phyloP scores from a whole-genome alignment of 2,113 vertebrate genomes.

The Speoplatyrhinus poulsoni region DNA sequence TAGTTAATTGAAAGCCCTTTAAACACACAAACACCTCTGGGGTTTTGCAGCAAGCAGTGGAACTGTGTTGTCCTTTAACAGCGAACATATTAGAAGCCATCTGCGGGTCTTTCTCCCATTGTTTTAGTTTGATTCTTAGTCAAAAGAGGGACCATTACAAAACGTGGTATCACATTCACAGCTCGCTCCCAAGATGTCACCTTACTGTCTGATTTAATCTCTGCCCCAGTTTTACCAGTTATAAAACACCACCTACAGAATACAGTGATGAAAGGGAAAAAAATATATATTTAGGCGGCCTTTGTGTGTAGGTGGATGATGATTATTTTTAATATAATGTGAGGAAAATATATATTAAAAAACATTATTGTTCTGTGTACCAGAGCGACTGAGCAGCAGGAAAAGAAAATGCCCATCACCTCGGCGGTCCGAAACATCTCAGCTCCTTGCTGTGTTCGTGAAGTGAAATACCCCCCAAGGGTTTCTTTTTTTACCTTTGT shows the following conservation, averaged over 20 bases:
- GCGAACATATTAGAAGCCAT: slow-evolving; percentile 1
- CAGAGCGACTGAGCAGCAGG: background rate
- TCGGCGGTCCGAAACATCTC: slow-evolving; percentile 10
- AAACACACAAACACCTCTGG: slow-evolving; percentile 69
- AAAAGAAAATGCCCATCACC: background rate
- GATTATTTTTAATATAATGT: slow-evolving; percentile 9
- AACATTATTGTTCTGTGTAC: background rate
- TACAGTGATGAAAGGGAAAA: slow-evolving; percentile 28
- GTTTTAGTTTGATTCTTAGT: background rate
- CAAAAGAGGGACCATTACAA: slow-evolving; percentile 49
- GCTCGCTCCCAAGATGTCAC: slow-evolving; percentile 43
- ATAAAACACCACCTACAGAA: slow-evolving; percentile 50
- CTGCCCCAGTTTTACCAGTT: slow-evolving; percentile 35
- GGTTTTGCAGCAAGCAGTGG: slow-evolving; percentile 43
- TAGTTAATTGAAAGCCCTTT: slow-evolving; percentile 67
- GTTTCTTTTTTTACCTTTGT: slow-evolving; percentile 85
- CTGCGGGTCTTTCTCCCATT: background rate
- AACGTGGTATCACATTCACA: slow-evolving; percentile 43
- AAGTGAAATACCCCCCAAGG: slow-evolving; percentile 42
- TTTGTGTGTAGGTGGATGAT: slow-evolving; percentile 23
- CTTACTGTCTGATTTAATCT: slow-evolving; percentile 57
- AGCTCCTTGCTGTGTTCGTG: slow-evolving; percentile 57
- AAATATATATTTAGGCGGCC: slow-evolving; percentile 40
- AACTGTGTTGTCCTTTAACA: slow-evolving; percentile 61
- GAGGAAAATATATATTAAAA: background rate